phyloP scores from a whole-genome alignment of 1,140 invertebrate species.

The Aphelenchoides fujianensis region DNA sequence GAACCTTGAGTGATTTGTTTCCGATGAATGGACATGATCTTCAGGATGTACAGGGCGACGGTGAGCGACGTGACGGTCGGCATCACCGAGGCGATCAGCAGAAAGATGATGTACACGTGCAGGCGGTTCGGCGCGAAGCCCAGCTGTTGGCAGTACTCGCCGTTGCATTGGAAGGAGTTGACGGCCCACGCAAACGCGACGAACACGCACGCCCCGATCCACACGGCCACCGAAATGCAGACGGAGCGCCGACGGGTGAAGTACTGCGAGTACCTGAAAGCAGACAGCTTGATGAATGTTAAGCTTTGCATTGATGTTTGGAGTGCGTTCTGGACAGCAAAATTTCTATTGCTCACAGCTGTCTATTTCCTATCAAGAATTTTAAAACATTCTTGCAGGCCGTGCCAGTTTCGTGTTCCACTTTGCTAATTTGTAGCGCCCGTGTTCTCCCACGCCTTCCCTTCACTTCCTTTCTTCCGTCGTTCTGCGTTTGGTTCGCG shows the following conservation, averaged over 20 bases:
- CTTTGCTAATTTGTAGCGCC: no score
- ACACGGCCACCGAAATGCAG: slow-evolving; percentile 24
- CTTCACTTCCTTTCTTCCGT: no score
- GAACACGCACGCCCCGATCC: slow-evolving; percentile 35
- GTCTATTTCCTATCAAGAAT: no score
- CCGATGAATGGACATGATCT: slow-evolving; percentile 40
- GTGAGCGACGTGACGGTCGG: slow-evolving; percentile 51
- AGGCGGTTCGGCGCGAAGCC: slow-evolving; percentile 48
- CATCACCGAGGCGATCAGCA: slow-evolving; percentile 49
- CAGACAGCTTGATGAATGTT: neutral
- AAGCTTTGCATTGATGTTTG: no score
- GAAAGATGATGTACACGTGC: slow-evolving; percentile 47
- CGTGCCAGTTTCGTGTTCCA: no score
- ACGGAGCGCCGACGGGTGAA: slow-evolving; percentile 37
- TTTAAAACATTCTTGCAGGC: no score
- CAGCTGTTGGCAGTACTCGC: slow-evolving; percentile 42
- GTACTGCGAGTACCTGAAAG: slow-evolving; percentile 34
- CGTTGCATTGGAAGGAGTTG: slow-evolving; percentile 49
- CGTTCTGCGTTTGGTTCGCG: neutral
- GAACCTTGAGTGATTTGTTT: slow-evolving; percentile 47
- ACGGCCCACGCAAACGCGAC: slow-evolving; percentile 47
- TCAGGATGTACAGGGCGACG: slow-evolving; percentile 54
- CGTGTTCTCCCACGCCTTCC: no score
- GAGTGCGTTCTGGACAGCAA: no score
- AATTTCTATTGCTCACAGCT: no score